Evolutionary conservation across 2,888 invertebrate genomes (phyloP), one percentile per base, ranked within the genome.

Genomic region (Stegophylla sp.): DNA sequence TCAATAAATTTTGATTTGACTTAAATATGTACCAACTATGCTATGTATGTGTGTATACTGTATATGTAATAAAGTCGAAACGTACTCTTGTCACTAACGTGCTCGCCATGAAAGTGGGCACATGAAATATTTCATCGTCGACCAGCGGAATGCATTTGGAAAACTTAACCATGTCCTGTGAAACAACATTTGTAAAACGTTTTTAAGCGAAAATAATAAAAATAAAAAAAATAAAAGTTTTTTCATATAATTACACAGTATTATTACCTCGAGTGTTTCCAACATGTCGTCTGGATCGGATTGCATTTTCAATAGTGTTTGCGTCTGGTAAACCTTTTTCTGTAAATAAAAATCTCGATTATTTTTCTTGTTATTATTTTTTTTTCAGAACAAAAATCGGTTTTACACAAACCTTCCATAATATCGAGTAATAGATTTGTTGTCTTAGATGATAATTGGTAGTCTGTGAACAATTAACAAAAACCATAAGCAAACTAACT

Each of bases 361-460:
- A 77, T n/a, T 3, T 63, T 7, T 3, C n/a, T n/a, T 1, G 41
- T 12, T 34, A 53, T 15, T 61, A 12, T 0, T 48, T 28, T 15
- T 63, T 3, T n/a, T n/a, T n/a, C n/a, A n/a, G n/a, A 26, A 66
- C 3, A 56, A 41, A 43, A 5, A 20, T n/a, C 23, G 23, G 34
- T 43, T 73, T 51, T 15, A n/a, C 13, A 85, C 89, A 88, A 87
- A 93, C 93, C 90, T 90, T 91, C 93, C 93, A 94, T 83, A 91
- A 88, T 85, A 94, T 91, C 75, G 94, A 93, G 86, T 93, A 91
- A 84, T 91, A 91, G 93, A 93, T 94, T 86, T 94, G 93, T 88
- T 94, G 93, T 86, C 93, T 88, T n/a, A 92, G 90, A 85, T 93
- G 93, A 63, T 91, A 90, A 85, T 92, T 93, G 85, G 90, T 91